Conservation (phyloP, 2,888 invertebrate genomes). For the Luperina testacea region DNA sequence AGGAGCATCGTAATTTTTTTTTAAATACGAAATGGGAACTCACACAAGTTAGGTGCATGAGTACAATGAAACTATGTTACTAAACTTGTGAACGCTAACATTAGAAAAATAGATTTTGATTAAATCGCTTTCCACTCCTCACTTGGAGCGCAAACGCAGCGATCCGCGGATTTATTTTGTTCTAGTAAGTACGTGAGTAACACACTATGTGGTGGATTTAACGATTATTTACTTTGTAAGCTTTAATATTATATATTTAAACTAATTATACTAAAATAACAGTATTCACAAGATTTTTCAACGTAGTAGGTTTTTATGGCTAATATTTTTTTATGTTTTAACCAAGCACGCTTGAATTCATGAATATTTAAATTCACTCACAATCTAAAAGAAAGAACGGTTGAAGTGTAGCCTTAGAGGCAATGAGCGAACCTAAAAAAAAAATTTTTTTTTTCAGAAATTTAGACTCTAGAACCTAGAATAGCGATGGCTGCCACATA, state of each 20-base stretch:
- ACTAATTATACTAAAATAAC: conserved; percentile 9
- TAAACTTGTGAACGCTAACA: background rate
- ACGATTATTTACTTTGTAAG: conserved; percentile 69
- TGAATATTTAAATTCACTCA: background rate
- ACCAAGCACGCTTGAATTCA: background rate
- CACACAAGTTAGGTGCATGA: background rate
- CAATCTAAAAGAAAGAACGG: background rate
- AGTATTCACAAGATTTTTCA: background rate
- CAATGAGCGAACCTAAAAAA: too few relatives aligned
- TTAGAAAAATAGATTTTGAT: background rate
- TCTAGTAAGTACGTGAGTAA: conserved; percentile 71
- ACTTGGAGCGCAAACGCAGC: conserved; percentile 24
- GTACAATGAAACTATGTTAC: background rate
- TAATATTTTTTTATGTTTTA: background rate
- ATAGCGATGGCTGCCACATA: too few relatives aligned
- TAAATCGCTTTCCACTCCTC: conserved; percentile 12
- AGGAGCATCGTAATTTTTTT: background rate
- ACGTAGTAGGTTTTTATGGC: background rate
- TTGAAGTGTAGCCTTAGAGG: too few relatives aligned
- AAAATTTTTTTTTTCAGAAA: too few relatives aligned
- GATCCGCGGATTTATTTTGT: conserved; percentile 73
- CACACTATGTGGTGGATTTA: conserved; percentile 68
- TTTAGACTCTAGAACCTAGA: too few relatives aligned
- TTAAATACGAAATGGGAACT: background rate
- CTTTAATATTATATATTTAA: conserved; percentile 45